Conservation (phyloP, 2,113 vertebrate genomes). For the Paraplagusia blochii region DNA sequence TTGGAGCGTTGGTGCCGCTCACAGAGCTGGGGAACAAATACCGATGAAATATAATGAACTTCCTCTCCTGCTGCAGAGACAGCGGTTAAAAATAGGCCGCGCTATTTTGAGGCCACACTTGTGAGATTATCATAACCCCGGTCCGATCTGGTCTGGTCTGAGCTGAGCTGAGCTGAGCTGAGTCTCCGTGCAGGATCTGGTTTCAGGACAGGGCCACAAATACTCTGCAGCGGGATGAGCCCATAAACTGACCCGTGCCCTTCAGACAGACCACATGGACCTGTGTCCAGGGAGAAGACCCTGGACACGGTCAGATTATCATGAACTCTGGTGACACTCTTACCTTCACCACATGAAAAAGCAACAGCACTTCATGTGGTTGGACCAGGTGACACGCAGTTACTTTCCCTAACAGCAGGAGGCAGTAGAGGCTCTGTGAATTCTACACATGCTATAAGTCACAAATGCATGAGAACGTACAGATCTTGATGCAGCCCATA, state of each 20-base stretch:
- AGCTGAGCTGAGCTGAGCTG: conserved; percentile 25
- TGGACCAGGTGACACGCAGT: too few relatives aligned
- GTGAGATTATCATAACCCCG: conserved; percentile 39
- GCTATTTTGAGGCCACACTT: conserved; percentile 61
- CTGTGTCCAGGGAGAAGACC: conserved; percentile 11
- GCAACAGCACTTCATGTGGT: too few relatives aligned
- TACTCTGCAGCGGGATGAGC: conserved; percentile 12
- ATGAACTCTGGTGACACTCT: too few relatives aligned
- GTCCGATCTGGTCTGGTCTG: conserved; percentile 27
- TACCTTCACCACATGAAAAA: too few relatives aligned
- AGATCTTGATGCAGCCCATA: too few relatives aligned
- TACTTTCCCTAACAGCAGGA: too few relatives aligned
- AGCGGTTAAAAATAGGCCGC: conserved; percentile 59
- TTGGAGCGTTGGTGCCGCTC: conserved; percentile 18
- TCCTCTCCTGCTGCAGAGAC: conserved; percentile 59
- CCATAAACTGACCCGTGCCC: not conserved
- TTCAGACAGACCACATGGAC: conserved; percentile 15
- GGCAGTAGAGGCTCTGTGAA: too few relatives aligned
- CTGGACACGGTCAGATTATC: too few relatives aligned
- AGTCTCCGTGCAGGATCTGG: conserved; percentile 31
- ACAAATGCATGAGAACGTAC: too few relatives aligned
- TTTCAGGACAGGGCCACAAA: conserved; percentile 32
- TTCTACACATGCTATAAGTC: too few relatives aligned
- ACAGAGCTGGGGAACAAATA: conserved; percentile 52
- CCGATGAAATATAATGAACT: conserved; percentile 62